These are phyloP conservation scores for Eulithis testata DNA, from an alignment of 2,888 invertebrate species.

Conservation along the genomic window DNA sequence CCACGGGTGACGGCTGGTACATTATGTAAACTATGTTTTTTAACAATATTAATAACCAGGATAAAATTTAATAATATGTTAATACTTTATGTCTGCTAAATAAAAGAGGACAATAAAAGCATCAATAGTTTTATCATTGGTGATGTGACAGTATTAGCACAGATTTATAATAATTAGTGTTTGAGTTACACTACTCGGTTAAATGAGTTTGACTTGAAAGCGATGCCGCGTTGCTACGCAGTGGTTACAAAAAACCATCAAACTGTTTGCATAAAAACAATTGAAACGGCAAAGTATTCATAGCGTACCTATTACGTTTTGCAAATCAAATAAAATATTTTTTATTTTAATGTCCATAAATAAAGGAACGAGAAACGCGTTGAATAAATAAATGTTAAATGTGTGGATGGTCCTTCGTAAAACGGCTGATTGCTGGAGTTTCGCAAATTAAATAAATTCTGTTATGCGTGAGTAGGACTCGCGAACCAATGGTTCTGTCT, in stretches of 20 bases:
- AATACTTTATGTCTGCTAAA: too few species aligned
- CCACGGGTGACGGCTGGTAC: too few species aligned
- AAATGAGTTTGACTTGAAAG: too few species aligned
- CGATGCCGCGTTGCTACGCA: too few species aligned
- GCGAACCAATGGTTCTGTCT: background rate
- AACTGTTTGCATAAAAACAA: slow-evolving; percentile 3
- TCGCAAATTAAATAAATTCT: slow-evolving; percentile 26
- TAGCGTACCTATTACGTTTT: slow-evolving; percentile 25
- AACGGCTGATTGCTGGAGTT: slow-evolving; percentile 23
- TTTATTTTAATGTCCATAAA: slow-evolving; percentile 33
- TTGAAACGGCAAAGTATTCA: slow-evolving; percentile 19
- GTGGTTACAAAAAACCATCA: background rate
- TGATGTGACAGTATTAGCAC: too few species aligned
- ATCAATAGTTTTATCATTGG: too few species aligned
- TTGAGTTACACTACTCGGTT: too few species aligned
- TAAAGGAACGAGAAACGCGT: slow-evolving; percentile 13
- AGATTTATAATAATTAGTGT: too few species aligned
- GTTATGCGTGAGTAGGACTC: slow-evolving; percentile 1
- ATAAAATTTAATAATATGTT: too few species aligned
- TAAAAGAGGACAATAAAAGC: too few species aligned
- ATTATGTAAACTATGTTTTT: too few species aligned
- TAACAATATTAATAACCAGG: too few species aligned
- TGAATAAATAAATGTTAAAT: slow-evolving; percentile 32
- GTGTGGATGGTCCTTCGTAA: slow-evolving; percentile 27
- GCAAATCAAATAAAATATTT: slow-evolving; percentile 30